These are phyloP conservation scores for Drosophila macrospina DNA, from an alignment of 2,888 invertebrate species.

Conservation along the genomic window DNA sequence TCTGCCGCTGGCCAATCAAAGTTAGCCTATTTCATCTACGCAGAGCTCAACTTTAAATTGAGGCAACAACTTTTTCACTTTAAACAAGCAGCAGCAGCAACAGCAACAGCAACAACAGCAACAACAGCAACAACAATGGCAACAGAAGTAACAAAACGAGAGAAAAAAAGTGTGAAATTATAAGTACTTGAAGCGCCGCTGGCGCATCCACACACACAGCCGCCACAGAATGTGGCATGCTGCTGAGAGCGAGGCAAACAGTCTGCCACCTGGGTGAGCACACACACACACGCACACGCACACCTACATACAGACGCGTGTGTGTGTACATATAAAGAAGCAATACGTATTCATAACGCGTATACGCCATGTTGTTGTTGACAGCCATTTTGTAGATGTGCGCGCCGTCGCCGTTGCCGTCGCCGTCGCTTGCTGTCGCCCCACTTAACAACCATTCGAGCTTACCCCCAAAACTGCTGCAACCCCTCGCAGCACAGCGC, in stretches of 20 bases:
- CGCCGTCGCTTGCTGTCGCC: slow-evolving; percentile 20
- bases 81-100: slow-evolving; percentile 52
- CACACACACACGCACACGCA: slow-evolving; percentile 4
- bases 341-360: slow-evolving; percentile 79
- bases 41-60: slow-evolving; percentile 60
- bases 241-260: slow-evolving; percentile 30
- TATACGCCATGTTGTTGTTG: slow-evolving; percentile 81
- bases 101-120: slow-evolving; percentile 2
- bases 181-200: slow-evolving; percentile 74
- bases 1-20: slow-evolving; percentile 39
- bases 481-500: slow-evolving; percentile 3
- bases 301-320: background rate
- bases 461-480: slow-evolving; percentile 19
- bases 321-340: slow-evolving; percentile 59
- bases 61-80: slow-evolving; percentile 73
- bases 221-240: slow-evolving; percentile 21
- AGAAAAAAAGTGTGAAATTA: slow-evolving; percentile 74
- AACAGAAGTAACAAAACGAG: slow-evolving; percentile 7
- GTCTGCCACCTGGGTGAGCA: slow-evolving; percentile 45
- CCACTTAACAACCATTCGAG: slow-evolving; percentile 64
- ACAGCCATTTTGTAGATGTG: slow-evolving; percentile 80
- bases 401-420: slow-evolving; percentile 49
- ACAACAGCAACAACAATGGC: slow-evolving; percentile 1
- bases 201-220: slow-evolving; percentile 49
- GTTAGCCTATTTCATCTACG: slow-evolving; percentile 53